Evolutionary conservation across 64 coral and sea anemone genomes (phyloP), one percentile per base, ranked within the genome.

Genomic region (Actinia equina): DNA sequence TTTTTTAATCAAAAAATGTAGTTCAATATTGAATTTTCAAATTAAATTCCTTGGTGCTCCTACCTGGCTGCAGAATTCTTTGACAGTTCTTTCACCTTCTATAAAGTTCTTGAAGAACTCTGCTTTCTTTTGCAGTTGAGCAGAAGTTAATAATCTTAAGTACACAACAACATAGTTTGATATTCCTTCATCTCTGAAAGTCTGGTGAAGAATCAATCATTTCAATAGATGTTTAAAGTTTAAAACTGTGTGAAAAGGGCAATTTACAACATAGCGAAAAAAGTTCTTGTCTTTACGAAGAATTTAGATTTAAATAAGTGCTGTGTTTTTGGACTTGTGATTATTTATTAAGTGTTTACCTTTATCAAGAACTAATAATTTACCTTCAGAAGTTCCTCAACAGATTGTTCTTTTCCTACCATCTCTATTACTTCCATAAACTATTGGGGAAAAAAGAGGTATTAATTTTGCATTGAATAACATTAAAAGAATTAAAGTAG

Each of bases 101-200:
- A 99, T 90, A 85, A 99, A 99, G 77, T 99, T 99, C 84, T 99
- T 91, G 88, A 95, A 99, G 53, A 99, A 99, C 14, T 95, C 97
- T 22, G 93, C 78, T 87, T 99, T 95, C 67, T 86, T 99, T 62
- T 99, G 93, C 43, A 99, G 93, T 86, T 99, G 97, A 53, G 97
- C 97, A 15, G 97, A 99, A 60, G 97, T 95, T 85, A 99, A 88
- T 55, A 99, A 88, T 86, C 97, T 87, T 81, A 99, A 64, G 88
- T 99, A 99, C 16, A 95, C 97, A 82, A 99, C 93, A 67, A 99
- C 46, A 81, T 99, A 99, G 83, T 99, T 99, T 84, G 97, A 99
- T 60, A 99, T 43, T 7, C 93, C 97, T 83, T 99, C 97, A 90
- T 99, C 97, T 85, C 77, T 88, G 82, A 99, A 99, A 46, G 85